Percentiles rank a stretch among this genome's conserved stretches.
phyloP scores from a whole-genome alignment of 2,113 vertebrate species.

The Buteo buteo region DNA sequence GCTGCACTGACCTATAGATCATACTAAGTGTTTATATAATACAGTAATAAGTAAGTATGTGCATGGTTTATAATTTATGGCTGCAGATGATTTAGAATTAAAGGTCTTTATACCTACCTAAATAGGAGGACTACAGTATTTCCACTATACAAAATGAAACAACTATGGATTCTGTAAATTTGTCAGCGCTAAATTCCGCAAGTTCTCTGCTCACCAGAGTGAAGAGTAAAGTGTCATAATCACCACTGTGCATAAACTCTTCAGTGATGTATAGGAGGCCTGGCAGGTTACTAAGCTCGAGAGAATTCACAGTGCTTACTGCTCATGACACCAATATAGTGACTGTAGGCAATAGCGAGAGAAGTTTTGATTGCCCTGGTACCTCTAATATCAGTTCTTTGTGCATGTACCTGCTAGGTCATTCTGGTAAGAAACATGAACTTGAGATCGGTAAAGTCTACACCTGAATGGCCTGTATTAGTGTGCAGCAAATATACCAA shows the following conservation, averaged over 20 bases:
- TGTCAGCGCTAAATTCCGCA: background rate
- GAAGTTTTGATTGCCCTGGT: background rate
- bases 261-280: background rate
- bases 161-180: background rate
- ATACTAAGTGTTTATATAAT: background rate
- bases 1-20: background rate
- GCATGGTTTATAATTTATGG: background rate
- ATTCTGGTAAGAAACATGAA: background rate
- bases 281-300: background rate
- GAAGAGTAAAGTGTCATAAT: background rate
- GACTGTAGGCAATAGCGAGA: background rate
- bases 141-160: background rate
- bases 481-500: background rate
- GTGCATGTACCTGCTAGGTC: rapidly evolving
- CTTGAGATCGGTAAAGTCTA: background rate
- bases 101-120: background rate
- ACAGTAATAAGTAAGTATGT: background rate
- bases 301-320: background rate
- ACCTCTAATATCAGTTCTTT: background rate
- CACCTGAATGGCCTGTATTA: background rate
- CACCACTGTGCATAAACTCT: background rate
- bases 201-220: background rate
- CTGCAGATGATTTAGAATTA: background rate
- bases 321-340: background rate
- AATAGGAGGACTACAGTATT: background rate